These are phyloP conservation scores for Dendrocincla tyrannina DNA, from an alignment of 2,797 vertebrate genomes.

Conservation along the genomic window DNA sequence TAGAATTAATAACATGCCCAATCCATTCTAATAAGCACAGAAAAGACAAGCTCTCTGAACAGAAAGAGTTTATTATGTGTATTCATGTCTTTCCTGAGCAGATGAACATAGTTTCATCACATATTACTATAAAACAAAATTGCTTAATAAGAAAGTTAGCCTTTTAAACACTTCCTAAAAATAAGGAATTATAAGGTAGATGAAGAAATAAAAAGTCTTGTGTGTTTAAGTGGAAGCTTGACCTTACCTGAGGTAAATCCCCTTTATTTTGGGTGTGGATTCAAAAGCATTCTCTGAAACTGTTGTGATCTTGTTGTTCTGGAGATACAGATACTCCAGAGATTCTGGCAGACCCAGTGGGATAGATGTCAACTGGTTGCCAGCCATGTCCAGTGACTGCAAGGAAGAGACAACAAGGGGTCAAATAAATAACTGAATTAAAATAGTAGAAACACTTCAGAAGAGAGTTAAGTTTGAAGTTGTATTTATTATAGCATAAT, in stretches of 20 bases:
- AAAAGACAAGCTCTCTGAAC: not conserved
- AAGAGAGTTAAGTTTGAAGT: not conserved
- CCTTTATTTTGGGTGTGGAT: constrained; percentile 92
- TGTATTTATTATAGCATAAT: not conserved
- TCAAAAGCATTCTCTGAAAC: constrained; percentile 87
- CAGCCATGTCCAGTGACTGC: constrained; percentile 91
- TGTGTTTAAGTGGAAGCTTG: not conserved
- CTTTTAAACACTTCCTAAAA: not conserved
- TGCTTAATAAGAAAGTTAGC: not conserved
- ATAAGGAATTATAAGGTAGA: not conserved
- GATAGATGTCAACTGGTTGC: constrained; percentile 89
- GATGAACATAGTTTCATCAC: not conserved
- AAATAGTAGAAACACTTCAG: not conserved
- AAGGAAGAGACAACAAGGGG: constrained; percentile 19
- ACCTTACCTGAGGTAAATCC: constrained; percentile 90
- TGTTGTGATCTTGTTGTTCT: constrained; percentile 88
- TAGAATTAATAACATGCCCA: not conserved
- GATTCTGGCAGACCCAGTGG: constrained; percentile 89
- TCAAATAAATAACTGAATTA: not conserved
- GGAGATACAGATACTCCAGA: constrained; percentile 91
- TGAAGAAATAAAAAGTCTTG: not conserved
- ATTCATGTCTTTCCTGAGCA: not conserved
- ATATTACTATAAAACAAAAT: not conserved
- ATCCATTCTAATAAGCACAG: not conserved
- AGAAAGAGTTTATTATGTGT: not conserved